Evolutionary conservation across 2,888 invertebrate species (phyloP).

Genomic region (Choristoneura rosaceana): DNA sequence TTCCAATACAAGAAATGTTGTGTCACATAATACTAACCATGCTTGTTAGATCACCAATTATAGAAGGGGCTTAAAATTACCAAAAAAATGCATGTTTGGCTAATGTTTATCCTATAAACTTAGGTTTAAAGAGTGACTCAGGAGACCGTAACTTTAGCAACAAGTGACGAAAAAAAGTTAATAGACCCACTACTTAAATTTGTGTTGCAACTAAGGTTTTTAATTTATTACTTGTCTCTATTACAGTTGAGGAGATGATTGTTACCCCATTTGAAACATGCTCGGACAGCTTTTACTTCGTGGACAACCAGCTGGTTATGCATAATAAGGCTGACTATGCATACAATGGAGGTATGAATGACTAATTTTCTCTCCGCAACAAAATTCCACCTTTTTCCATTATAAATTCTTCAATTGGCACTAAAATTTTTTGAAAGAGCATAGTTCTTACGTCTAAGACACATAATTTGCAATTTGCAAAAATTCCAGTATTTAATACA

Average conservation of each 20-base stretch:
- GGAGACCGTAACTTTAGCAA: too few relatives aligned
- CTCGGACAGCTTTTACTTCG: constrained; percentile 99
- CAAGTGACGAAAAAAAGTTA: too few relatives aligned
- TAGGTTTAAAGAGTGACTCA: too few relatives aligned
- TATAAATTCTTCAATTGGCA: constrained; percentile 49
- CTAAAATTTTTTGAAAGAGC: constrained; percentile 46
- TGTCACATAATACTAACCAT: too few relatives aligned
- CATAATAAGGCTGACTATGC: constrained; percentile 99
- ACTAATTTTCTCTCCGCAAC: constrained; percentile 51
- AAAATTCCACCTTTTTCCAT: constrained; percentile 15
- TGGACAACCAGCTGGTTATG: constrained; percentile 98
- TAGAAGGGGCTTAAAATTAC: too few relatives aligned
- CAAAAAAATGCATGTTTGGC: too few relatives aligned
- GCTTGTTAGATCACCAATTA: too few relatives aligned
- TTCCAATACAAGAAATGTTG: too few relatives aligned
- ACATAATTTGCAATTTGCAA: constrained; percentile 22
- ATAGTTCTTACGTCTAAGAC: constrained; percentile 43
- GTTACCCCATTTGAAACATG: constrained; percentile 97
- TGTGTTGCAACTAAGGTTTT: background rate
- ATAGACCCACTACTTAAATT: too few relatives aligned
- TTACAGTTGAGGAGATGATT: constrained; percentile 98
- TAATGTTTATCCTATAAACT: too few relatives aligned
- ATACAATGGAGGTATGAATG: constrained; percentile 92
- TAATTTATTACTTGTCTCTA: constrained; percentile 37
- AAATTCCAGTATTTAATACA: constrained; percentile 37